Conservation (phyloP, 2,113 vertebrate genomes). For the Dicerorhinus sumatrensis region DNA sequence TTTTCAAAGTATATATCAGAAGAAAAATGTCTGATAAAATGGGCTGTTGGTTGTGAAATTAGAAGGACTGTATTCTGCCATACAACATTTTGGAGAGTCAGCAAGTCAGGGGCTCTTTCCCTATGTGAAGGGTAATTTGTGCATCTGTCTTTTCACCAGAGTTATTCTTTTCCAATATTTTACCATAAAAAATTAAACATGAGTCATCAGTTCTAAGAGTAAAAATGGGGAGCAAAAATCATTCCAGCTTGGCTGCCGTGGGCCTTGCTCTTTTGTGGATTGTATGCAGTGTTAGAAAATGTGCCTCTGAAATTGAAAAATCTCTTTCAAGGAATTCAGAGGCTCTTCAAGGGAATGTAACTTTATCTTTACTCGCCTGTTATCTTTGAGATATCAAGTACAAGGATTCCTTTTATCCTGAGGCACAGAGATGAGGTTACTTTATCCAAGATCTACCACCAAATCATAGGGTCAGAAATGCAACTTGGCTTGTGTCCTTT, state of each 20-base stretch:
- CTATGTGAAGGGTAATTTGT: background rate
- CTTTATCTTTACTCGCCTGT: background rate
- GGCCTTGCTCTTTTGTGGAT: background rate
- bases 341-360: background rate
- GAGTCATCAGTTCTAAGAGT: background rate
- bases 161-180: constrained; percentile 60
- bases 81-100: constrained; percentile 55
- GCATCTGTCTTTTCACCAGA: background rate
- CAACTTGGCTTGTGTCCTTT: background rate
- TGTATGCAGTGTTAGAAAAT: background rate
- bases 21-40: constrained; percentile 58
- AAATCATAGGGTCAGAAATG: background rate
- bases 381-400: background rate
- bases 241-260: background rate
- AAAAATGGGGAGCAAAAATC: background rate
- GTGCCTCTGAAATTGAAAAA: background rate
- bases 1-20: constrained; percentile 48
- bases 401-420: background rate
- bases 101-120: background rate
- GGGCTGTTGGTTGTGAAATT: constrained; percentile 69
- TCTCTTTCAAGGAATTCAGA: background rate
- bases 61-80: background rate
- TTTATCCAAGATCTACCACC: background rate
- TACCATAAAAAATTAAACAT: background rate
- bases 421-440: background rate